A percentile compares a stretch with the other conserved stretches of the same genome.
Evolutionary conservation across 2,113 vertebrate species (phyloP).

Genomic region (Scopus umbretta): DNA sequence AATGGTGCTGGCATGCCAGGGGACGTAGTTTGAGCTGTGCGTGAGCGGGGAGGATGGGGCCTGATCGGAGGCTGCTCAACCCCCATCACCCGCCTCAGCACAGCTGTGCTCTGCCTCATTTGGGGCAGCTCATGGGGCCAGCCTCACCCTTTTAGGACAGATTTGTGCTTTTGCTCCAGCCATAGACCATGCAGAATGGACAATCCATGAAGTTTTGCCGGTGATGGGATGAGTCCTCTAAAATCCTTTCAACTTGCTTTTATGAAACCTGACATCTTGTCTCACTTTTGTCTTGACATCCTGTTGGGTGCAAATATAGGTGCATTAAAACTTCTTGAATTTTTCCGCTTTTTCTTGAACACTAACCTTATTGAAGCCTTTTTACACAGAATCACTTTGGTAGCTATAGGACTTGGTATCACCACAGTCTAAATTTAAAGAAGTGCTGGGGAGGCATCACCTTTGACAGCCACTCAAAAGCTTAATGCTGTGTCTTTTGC

Average conservation of each 20-base stretch:
- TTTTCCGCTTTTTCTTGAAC: background rate
- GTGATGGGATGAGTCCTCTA: background rate
- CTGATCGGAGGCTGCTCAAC: background rate
- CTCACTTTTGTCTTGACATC: background rate
- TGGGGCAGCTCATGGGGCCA: background rate
- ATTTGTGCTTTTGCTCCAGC: background rate
- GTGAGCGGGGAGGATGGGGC: accelerated
- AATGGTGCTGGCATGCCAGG: background rate
- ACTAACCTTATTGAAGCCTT: background rate
- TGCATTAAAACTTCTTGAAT: background rate
- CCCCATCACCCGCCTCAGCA: no score
- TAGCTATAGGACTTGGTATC: background rate
- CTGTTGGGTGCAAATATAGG: background rate
- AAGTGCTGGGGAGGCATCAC: background rate
- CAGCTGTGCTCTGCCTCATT: accelerated
- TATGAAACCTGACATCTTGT: background rate
- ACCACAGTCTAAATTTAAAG: background rate
- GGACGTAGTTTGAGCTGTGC: background rate
- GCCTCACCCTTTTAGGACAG: background rate
- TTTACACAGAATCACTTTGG: background rate
- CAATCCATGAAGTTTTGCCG: background rate
- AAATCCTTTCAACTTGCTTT: background rate
- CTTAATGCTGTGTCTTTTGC: background rate
- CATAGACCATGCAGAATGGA: background rate
- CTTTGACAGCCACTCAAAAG: background rate